These are phyloP conservation scores for Fistularia commersonii DNA, from an alignment of 2,797 vertebrate species.

Conservation along the genomic window DNA sequence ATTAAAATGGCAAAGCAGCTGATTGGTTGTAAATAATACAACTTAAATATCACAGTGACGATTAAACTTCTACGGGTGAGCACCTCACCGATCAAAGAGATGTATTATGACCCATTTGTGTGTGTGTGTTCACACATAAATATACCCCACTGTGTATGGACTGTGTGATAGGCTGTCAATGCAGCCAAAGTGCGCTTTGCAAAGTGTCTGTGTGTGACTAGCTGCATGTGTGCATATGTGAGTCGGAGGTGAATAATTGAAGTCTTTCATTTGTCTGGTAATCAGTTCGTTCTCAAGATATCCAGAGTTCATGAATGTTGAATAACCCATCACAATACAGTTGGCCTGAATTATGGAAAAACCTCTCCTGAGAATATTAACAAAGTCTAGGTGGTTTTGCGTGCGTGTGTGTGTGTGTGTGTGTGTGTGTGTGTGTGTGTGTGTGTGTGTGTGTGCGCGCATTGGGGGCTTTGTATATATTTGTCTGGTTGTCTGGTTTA, in stretches of 20 bases:
- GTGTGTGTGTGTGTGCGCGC: constrained; percentile 26
- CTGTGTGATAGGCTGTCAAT: constrained; percentile 18
- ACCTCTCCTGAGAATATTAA: constrained; percentile 96
- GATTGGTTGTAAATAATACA: constrained; percentile 71
- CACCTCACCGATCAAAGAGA: constrained; percentile 34
- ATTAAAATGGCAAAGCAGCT: constrained; percentile 37
- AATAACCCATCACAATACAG: constrained; percentile 99
- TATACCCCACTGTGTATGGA: constrained; percentile 1
- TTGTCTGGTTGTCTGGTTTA: constrained; percentile 22
- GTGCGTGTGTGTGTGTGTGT: constrained; percentile 36
- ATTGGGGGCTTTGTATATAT: constrained; percentile 25
- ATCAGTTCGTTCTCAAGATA: constrained; percentile 98
- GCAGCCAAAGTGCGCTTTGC: constrained; percentile 21
- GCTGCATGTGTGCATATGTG: constrained; percentile 57
- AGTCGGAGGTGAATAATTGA: constrained; percentile 85
- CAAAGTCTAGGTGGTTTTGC: constrained; percentile 72
- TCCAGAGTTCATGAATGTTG: constrained; percentile 99
- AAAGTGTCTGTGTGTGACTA: constrained; percentile 24
- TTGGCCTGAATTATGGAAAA: constrained; percentile 99
- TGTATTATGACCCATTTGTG: constrained; percentile 39
- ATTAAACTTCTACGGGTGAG: constrained; percentile 52
- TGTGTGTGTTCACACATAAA: constrained; percentile 29
- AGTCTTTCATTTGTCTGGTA: constrained; percentile 99
- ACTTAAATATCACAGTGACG: constrained; percentile 54
- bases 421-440: constrained; percentile 34